Evolutionary conservation across 2,113 vertebrate genomes (phyloP).

Genomic region (Eptesicus fuscus): DNA sequence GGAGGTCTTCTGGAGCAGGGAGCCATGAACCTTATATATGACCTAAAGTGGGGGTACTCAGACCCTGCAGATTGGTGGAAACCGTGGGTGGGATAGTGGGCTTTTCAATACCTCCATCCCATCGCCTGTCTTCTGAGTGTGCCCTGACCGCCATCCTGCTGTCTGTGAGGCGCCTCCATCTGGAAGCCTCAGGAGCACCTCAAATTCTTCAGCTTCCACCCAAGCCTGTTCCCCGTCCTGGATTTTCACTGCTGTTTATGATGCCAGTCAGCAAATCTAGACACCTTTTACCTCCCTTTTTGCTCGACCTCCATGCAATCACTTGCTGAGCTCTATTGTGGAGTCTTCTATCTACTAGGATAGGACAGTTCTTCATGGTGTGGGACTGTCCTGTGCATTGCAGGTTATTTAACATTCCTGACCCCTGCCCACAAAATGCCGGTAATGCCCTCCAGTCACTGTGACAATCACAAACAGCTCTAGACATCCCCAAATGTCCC

Average conservation of each 20-base stretch:
- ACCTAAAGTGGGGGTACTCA: not conserved
- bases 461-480: not conserved
- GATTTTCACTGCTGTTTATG: not conserved
- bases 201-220: not conserved
- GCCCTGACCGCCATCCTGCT: not conserved
- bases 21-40: not conserved
- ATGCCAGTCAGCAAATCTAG: not conserved
- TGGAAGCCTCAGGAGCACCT: not conserved
- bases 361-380: not conserved
- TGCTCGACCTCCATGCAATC: not conserved
- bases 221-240: not conserved
- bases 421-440: not conserved
- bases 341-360: not conserved
- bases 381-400: not conserved
- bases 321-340: not conserved
- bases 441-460: not conserved
- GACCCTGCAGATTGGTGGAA: not conserved
- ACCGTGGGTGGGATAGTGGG: not conserved
- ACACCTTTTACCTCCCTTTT: not conserved
- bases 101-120: not conserved
- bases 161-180: not conserved
- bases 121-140: not conserved
- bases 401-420: not conserved
- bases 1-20: not conserved
- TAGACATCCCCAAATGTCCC: not conserved